Base-by-base conservation (phyloP, 2,888 invertebrate genomes). In the Ennomos quercinarius region DNA sequence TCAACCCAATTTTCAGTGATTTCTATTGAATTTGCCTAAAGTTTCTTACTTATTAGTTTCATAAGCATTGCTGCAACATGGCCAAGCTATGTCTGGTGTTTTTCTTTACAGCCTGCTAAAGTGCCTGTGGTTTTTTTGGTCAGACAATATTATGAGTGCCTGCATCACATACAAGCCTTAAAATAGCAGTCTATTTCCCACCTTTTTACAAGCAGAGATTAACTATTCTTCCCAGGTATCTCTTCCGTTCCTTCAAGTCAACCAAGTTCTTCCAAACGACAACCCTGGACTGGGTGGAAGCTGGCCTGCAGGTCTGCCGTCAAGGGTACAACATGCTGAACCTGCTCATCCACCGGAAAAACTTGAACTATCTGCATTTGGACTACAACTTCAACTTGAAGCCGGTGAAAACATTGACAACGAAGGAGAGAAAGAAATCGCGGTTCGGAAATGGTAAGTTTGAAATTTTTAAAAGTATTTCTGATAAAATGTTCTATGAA, bases 301-400 rank as follows among this genome's bases (percentile, higher is more conserved):
- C 99, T 10, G 99, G 99, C 5, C 91, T 99, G 44, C 99, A 99
- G 93, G 98, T 99, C 1, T 99, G 99, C 83, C 95, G 99, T 0
- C 99, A 99, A 87, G 99, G 99, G 3, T 99, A 99, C 92, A 99
- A 99, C 87, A 99, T 99, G 99, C 92, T 99, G 66, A 99, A 99
- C 87, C 93, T 99, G 63, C 93, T 99, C 67, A 99, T 99, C 80
- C 99, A 99, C 87, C 96, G 99, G 64, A 99, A 99, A 92, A 99
- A 99, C 89, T 94, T 99, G 61, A 99, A 99, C 89, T 99, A 99
- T 81, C 95, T 99, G 36, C 99, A 99, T 95, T 94, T 99, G 89
- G 99, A 99, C 93, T 99, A 99, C 88, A 99, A 99, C 88, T 99
- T 99, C 86, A 99, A 99, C 87, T 94, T 99, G 87, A 99, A 99